Base-by-base conservation (phyloP, 2,888 invertebrate genomes). In the Drosophila maculinotata region DNA sequence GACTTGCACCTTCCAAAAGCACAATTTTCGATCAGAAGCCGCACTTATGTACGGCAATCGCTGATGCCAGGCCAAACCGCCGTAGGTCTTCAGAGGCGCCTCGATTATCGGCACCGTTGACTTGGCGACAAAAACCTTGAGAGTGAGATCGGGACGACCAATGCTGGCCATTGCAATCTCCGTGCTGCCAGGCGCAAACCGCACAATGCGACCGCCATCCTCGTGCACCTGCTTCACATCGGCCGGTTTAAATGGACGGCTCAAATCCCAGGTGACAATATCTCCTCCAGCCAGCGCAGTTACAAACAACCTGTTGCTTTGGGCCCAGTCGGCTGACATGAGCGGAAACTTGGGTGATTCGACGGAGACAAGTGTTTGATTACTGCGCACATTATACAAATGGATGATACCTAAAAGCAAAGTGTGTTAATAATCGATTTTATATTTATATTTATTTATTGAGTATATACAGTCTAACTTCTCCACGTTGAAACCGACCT, bases 281-380 rank as follows among this genome's bases (percentile, higher is more conserved):
- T 95, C 94, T 8, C 94, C 94, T 44, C 93, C 93, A 35, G 95
- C 94, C 3, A 95, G 89, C 26, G 94, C 94, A 1, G 93, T 94
- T 10, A 96, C 93, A 68, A 81, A 88, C 9, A 90, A 53, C 48
- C 93, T 90, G 90, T 95, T 94, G 49, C 92, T 93, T 3, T 93
- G 92, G 12, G 94, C 93, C 96, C 96, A 96, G 90, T 96, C 95
- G 3, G 94, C 94, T 33, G 93, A 93, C 86, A 94, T 93, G 10
- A 96, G 89, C 1, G 95, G 94, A 45, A 93, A 92, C 49, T 92
- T 92, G 3, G 93, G 93, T 7, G 93, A 92, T 89, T 94, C 94
- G 41, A 95, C 91, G 0, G 95, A 95, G 89, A 95, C 91, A 47
- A 95, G 93, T 1, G 94, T 93, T 67, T 93, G 93, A 75, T 94